These are phyloP conservation scores for Lophotriccus pileatus DNA, from an alignment of 2,797 vertebrate genomes.

Conservation along the genomic window DNA sequence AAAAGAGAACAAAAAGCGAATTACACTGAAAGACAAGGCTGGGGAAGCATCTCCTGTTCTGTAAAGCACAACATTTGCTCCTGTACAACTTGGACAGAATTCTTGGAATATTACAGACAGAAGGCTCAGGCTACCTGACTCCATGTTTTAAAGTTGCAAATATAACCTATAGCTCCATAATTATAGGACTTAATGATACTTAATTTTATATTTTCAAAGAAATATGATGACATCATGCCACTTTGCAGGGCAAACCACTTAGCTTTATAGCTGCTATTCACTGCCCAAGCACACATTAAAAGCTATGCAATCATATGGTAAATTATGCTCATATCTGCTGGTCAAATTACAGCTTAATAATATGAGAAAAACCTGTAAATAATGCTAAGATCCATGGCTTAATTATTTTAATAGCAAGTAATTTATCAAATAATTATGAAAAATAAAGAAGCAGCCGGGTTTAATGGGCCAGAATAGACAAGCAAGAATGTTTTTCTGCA, in stretches of 20 bases:
- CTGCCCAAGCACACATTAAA: constrained; percentile 20
- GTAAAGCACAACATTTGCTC: neutral
- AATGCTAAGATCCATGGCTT: neutral
- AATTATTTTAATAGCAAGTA: constrained; percentile 34
- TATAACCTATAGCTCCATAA: constrained; percentile 14
- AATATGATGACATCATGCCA: constrained; percentile 31
- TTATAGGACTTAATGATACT: constrained; percentile 28
- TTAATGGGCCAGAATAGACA: neutral
- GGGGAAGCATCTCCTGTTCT: neutral
- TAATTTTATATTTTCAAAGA: constrained; percentile 45
- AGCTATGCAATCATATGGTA: neutral
- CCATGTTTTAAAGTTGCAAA: constrained; percentile 9
- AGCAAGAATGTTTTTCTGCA: neutral
- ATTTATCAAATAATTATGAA: neutral
- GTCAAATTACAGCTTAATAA: constrained; percentile 37
- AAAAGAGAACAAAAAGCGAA: neutral
- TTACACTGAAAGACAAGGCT: neutral
- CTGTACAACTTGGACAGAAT: neutral
- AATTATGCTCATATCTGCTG: constrained; percentile 35
- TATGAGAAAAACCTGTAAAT: constrained; percentile 52
- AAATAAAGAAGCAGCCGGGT: neutral
- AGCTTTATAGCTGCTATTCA: constrained; percentile 23
- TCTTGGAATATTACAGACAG: neutral
- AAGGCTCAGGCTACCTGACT: neutral
- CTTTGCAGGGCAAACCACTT: constrained; percentile 40